These are phyloP conservation scores for Drosophila rhopaloa DNA, from an alignment of 1,140 invertebrate species.

Conservation along the genomic window DNA sequence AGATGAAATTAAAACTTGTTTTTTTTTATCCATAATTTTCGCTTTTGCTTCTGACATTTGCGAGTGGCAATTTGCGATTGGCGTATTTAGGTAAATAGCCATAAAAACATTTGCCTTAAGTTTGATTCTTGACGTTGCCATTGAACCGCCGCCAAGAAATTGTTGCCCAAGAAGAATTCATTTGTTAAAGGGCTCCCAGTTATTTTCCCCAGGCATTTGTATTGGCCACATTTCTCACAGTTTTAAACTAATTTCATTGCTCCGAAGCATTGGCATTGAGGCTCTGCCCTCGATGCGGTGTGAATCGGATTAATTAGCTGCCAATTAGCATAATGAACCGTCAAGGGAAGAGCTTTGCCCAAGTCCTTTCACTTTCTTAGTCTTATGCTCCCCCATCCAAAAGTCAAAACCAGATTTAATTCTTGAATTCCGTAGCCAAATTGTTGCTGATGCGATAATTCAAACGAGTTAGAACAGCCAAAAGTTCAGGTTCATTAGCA, in stretches of 20 bases:
- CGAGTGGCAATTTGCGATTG: constrained; percentile 55
- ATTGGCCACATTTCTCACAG: constrained; percentile 2
- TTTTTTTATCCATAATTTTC: constrained; percentile 53
- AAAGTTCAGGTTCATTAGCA: constrained; percentile 68
- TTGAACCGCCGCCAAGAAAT: constrained; percentile 29
- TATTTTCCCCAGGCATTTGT: not conserved
- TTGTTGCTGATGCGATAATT: constrained; percentile 6
- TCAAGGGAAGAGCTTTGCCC: constrained; percentile 9
- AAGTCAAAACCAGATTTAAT: constrained; percentile 26
- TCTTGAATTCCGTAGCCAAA: constrained; percentile 17
- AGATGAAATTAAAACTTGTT: constrained; percentile 75
- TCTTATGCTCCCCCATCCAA: not conserved
- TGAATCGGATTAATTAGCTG: constrained; percentile 65
- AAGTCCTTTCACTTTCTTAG: constrained; percentile 69
- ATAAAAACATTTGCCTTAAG: constrained; percentile 51
- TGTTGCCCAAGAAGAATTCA: constrained; percentile 9
- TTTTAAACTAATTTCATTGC: constrained; percentile 20
- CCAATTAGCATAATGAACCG: constrained; percentile 66
- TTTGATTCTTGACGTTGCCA: constrained; percentile 47
- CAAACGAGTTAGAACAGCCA: constrained; percentile 64
- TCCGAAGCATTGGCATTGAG: constrained; percentile 23
- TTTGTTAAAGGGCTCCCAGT: not conserved
- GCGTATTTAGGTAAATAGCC: constrained; percentile 74
- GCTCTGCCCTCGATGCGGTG: constrained; percentile 35
- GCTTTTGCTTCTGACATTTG: constrained; percentile 72